Percentiles rank a stretch among this genome's conserved stretches.
Evolutionary conservation across 2,113 vertebrate species (phyloP).

Genomic region (Promerops cafer): DNA sequence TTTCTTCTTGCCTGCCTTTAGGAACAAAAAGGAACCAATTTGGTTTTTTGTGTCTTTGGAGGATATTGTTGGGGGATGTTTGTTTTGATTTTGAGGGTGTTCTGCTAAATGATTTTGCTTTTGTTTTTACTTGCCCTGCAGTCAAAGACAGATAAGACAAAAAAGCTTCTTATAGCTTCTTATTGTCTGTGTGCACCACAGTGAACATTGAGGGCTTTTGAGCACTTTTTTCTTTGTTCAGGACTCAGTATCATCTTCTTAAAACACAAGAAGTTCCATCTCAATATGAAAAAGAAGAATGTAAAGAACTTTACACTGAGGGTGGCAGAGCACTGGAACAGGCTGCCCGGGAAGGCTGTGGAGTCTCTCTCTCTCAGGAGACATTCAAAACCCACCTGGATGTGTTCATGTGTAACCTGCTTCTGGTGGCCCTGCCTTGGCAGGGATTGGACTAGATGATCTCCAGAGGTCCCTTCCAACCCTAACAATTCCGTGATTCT

Average conservation of each 20-base stretch:
- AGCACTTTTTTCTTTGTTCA: not conserved
- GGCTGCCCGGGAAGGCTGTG: not conserved
- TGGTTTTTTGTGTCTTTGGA: not conserved
- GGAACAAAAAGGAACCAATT: not conserved
- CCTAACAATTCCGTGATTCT: not conserved
- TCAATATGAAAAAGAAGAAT: not conserved
- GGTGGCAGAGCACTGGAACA: not conserved
- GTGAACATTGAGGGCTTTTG: not conserved
- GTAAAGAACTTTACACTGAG: not conserved
- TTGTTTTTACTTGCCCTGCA: not conserved
- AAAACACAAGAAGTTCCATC: not conserved
- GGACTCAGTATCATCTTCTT: not conserved
- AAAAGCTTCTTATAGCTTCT: not conserved
- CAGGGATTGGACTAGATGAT: not conserved
- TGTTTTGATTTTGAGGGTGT: not conserved
- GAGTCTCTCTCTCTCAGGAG: not conserved
- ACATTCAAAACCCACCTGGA: not conserved
- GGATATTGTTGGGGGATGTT: not conserved
- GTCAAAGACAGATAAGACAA: not conserved
- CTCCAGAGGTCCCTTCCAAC: not conserved
- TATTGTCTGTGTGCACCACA: not conserved
- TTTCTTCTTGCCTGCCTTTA: not conserved
- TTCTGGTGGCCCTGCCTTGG: not conserved
- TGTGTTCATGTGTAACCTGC: not conserved
- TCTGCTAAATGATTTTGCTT: not conserved